Base-by-base conservation (phyloP, 2,113 vertebrate species). In the Hemibates koningsi region DNA sequence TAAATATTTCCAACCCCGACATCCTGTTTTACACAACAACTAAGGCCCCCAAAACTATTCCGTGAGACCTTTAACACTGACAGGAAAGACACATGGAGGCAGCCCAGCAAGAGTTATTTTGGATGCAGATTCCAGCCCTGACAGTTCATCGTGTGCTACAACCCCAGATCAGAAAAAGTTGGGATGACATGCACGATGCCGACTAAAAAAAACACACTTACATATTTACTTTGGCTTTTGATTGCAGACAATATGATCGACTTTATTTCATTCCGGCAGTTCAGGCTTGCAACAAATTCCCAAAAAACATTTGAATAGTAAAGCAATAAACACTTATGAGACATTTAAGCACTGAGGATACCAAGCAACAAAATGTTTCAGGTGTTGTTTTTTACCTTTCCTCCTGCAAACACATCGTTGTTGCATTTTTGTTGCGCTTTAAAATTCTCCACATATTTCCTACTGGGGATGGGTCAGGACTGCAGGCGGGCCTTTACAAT, bases 11-110 rank as follows among this genome's bases (percentile, higher is more conserved):
- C 59, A 29, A 56, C 52, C 13, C 11, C 32, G 29, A 41, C 78
- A 85, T 76, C 52, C 56, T 57, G 57, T 71, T 45, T 45, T 4
- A 78, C 52, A 29, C 24, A 63, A 36, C 21, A 79, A 17, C n/a
- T 52, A 21, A 79, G 27, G 1, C 19, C 43, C 43, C 2, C 17
- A 2, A 68, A 86, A 56, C 78, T 32, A 41, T 56, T 24, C 34
- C 29, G 17, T 27, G 34, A 27, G 79, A 66, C 21, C 43, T 66
- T 50, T 24, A 38, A 61, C 54, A 79, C 24, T 21, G 57, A 89
- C 82, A 83, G 82, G 82, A 87, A 80, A 66, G 73, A 81, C 86
- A 53, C 59, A 36, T 50, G 53, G 73, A 86, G 53, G 81, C 57
- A 57, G 84, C 57, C 16, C 54, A 85, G 79, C 53, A 13, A 3